Evolutionary conservation across 2,888 invertebrate species (phyloP), one percentile per base, ranked within the genome.

Genomic region (Agrochola litura): DNA sequence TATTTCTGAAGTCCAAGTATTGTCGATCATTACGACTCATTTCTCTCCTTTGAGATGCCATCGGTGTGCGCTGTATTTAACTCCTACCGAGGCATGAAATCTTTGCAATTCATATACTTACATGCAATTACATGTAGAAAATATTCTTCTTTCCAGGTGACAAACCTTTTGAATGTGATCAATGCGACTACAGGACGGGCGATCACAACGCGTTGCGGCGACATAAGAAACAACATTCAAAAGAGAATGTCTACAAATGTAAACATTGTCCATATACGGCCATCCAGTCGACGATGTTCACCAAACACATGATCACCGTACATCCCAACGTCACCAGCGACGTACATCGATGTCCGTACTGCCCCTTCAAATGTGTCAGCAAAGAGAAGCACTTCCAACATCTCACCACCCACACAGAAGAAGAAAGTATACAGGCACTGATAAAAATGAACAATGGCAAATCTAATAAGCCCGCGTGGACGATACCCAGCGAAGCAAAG

Each of bases 171-270:
- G 97, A 97, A 60, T 99, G 99, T 92, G 97, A 97, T 56, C 94
- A 97, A 69, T 99, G 99, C 92, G 95, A 96, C 8, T 98, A 98
- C 92, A 95, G 97, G 61, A 97, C 98, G 8, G 97, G 98, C 5
- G 98, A 99, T 92, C 98, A 98, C 94, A 99, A 98, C 93, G 98
- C 98, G 0, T 96, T 98, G 85, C 96, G 98, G 43, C 97, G 98
- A 3, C 99, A 99, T 93, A 98, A 98, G 89, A 97, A 98, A 94
- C 97, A 97, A 19, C 99, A 99, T 92, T 97, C 98, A 10, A 98
- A 98, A 25, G 97, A 97, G 69, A 97, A 97, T 88, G 97, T 97
- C 0, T 99, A 99, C 94, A 97, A 97, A 86, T 99, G 99, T 91
- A 97, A 97, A 66, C 97, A 98, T 90, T 99, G 99, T 90, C 97